These are phyloP conservation scores for Agonopterix alstromeriana DNA, from an alignment of 2,888 invertebrate genomes.

Conservation along the genomic window DNA sequence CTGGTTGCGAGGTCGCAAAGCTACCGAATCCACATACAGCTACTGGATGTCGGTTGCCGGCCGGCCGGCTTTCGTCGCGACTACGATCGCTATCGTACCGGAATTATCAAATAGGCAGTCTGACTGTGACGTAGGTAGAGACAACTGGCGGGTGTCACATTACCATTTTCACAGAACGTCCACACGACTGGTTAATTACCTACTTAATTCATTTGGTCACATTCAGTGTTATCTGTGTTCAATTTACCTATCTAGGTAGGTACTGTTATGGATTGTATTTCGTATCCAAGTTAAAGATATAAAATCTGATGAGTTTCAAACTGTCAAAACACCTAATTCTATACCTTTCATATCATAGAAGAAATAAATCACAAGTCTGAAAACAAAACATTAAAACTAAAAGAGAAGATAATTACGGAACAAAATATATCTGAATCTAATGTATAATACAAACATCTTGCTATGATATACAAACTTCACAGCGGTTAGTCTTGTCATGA, in stretches of 20 bases:
- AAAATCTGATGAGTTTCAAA: no score
- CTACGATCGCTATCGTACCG: conserved; percentile 34
- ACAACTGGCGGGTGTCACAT: conserved; percentile 42
- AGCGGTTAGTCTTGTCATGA: conserved; percentile 1
- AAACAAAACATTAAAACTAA: no score
- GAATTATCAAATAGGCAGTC: conserved; percentile 40
- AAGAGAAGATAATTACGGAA: no score
- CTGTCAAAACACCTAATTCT: no score
- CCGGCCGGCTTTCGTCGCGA: conserved; percentile 42
- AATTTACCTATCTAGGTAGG: background rate
- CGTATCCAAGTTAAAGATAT: no score
- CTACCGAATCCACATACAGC: conserved; percentile 50
- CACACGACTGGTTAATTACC: conserved; percentile 38
- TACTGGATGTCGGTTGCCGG: conserved; percentile 19
- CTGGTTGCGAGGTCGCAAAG: conserved; percentile 40
- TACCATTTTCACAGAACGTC: conserved; percentile 50
- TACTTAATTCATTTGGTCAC: conserved; percentile 34
- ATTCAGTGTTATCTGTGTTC: conserved; percentile 4
- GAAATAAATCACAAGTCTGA: no score
- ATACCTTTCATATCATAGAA: no score
- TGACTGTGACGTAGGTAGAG: conserved; percentile 43
- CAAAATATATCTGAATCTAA: no score
- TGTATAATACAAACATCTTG: no score
- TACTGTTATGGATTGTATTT: background rate
- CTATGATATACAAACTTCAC: background rate